Evolutionary conservation across 2,113 vertebrate genomes (phyloP), one percentile per base, ranked within the genome.

Genomic region (Scophthalmus maximus): DNA sequence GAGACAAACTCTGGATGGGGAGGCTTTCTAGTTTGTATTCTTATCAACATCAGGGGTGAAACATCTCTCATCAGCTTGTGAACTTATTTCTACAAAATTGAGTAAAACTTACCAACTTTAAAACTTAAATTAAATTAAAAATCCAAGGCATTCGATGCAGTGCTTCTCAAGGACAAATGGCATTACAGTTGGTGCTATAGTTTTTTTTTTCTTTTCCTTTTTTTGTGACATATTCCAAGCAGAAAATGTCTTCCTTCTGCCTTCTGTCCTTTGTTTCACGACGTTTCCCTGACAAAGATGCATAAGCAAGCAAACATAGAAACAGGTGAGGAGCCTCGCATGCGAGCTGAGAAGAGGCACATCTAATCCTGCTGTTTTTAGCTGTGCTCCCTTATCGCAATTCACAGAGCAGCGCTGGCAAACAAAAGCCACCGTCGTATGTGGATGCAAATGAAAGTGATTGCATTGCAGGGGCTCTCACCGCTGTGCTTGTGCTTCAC

Each of bases 381-480:
- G 74, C 78, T 57, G 66, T 69, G 52, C 66, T 53, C 9, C 61
- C 76, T 87, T 90, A 87, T 91, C 82, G 11, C 72, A 63, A 84
- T 72, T 67, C 82, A 72, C 82, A 87, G 80, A 88, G 73, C 25
- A 0, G 46, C 46, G 61, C 8, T 71, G 89, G 79, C 69, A 87
- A 89, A 90, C 80, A 89, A 82, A n/a, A 80, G 65, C 76, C 10
- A 23, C 49, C 60, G 77, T 74, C 29, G 20, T 47, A 79, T 70
- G 79, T 84, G 38, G 62, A 83, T 87, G 85, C 58, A 81, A 88
- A 87, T 86, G 68, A 86, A 86, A 91, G 82, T 77, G 78, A 78
- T 44, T 20, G 68, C 59, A n/a, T 44, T 27, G 60, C 71, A 64
- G 10, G n/a, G 32, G 44, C 79, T 82, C 52, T 67, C 34, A 30